A percentile compares a stretch with the other conserved stretches of the same genome.
These are phyloP conservation scores for Chloroceryle amazona DNA, from an alignment of 2,797 vertebrate genomes.

Conservation along the genomic window DNA sequence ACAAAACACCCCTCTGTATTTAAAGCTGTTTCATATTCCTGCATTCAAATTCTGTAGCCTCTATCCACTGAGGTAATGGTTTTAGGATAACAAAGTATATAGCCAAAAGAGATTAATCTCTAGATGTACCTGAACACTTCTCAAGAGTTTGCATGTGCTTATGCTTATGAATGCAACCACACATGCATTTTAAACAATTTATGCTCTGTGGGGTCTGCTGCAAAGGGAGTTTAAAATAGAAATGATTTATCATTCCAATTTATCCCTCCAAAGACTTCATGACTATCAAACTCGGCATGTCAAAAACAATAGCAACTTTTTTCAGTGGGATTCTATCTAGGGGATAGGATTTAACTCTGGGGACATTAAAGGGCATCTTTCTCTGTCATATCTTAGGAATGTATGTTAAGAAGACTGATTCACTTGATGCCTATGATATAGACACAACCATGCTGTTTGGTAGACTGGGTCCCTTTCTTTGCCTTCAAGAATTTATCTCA, in stretches of 20 bases:
- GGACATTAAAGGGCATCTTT: not conserved
- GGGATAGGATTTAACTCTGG: not conserved
- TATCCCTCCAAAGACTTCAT: not conserved
- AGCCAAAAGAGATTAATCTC: not conserved
- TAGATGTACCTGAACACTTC: not conserved
- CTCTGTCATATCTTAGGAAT: not conserved
- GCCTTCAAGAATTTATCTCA: not conserved
- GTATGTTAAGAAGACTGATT: not conserved
- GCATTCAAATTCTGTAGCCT: not conserved
- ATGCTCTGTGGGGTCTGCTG: not conserved
- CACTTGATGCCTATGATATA: not conserved
- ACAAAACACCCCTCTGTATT: not conserved
- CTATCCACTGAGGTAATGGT: not conserved
- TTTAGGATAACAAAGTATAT: not conserved
- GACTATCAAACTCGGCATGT: not conserved
- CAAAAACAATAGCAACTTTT: not conserved
- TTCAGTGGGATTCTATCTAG: not conserved
- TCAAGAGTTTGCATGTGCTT: not conserved
- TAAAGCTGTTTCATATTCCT: not conserved
- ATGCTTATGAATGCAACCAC: not conserved
- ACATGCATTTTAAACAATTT: not conserved
- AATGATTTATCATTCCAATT: not conserved
- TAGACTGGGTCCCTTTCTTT: not conserved
- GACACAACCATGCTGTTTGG: not conserved
- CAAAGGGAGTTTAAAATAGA: not conserved